Evolutionary conservation across 2,888 invertebrate species (phyloP).

Genomic region (Harpalus rufipes): DNA sequence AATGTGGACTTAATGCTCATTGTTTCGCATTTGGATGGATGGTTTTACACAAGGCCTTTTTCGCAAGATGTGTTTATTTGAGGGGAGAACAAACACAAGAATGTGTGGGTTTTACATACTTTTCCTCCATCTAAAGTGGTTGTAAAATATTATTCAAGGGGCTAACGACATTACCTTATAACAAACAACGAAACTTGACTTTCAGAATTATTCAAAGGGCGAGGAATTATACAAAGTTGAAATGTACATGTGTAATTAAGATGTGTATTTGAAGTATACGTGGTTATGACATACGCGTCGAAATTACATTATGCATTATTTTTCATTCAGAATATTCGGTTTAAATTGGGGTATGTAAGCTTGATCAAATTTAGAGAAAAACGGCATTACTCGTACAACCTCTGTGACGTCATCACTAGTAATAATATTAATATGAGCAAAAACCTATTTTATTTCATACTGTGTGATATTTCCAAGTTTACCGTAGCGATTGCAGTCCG

Average conservation of each 20-base stretch:
- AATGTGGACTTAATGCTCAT: conserved; percentile 62
- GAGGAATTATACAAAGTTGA: not conserved
- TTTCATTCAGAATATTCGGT: no score
- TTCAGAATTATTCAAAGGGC: not conserved
- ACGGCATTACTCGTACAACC: no score
- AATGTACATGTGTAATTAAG: not conserved
- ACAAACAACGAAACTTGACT: not conserved
- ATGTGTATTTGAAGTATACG: no score
- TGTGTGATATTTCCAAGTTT: no score
- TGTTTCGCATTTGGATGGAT: conserved; percentile 61
- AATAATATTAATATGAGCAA: no score
- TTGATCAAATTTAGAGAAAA: no score
- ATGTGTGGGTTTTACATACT: conserved; percentile 15
- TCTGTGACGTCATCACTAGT: no score
- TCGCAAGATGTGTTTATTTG: conserved; percentile 42
- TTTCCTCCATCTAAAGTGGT: not conserved
- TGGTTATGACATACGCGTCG: no score
- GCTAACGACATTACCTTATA: not conserved
- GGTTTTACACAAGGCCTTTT: conserved; percentile 38
- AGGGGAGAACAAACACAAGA: conserved; percentile 21
- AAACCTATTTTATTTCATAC: no score
- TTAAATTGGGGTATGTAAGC: no score
- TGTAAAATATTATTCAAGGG: not conserved
- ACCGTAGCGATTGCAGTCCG: no score
- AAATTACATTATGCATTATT: no score